Evolutionary conservation across 1,140 invertebrate species (phyloP), one percentile per base, ranked within the genome.

Genomic region (Tigriopus japonicus): DNA sequence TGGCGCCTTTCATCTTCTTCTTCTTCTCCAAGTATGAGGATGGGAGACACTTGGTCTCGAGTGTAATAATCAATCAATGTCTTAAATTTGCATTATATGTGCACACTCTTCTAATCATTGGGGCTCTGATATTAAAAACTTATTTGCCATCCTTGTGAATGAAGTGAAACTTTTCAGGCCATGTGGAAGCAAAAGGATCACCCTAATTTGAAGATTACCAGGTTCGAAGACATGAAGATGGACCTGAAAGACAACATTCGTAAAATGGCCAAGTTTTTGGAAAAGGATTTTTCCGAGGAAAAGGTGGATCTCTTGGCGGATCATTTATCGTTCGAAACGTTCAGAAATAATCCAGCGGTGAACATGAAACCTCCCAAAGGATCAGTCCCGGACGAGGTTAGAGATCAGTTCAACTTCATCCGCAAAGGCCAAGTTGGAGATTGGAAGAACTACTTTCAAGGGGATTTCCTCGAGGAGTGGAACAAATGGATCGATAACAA

Each of bases 351-450:
- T 49, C n/a, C n/a, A 17, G 45, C 45, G 10, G 45, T 49, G 45
- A 49, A 49, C 45, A 49, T 49, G 45, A 49, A 49, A 21, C 45
- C 45, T 49, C 45, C 45, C 45, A 49, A 49, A 21, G 45, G 45
- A 49, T 15, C 45, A 17, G 45, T 49, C 21, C 45, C 45, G 6
- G 45, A 49, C 21, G 45, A 49, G 21, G 45, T 49, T 6, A 49
- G 45, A 12, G 45, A 49, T 21, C n/a, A 49, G 21, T 49, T 49
- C 45, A 49, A 49, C 21, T 49, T 49, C 45, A 49, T 49, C 45
- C n/a, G 45, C n/a, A 49, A 49, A 21, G 45, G 45, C 12, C n/a
- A 49, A 49, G 45, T 49, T 15, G 45, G 45, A 49, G 45, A 49
- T 10, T 49, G 45, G 45, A 49, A 49, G 21, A 49, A 49, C 10